Conservation (phyloP, 64 coral and sea anemone genomes). For the Actinia equina region DNA sequence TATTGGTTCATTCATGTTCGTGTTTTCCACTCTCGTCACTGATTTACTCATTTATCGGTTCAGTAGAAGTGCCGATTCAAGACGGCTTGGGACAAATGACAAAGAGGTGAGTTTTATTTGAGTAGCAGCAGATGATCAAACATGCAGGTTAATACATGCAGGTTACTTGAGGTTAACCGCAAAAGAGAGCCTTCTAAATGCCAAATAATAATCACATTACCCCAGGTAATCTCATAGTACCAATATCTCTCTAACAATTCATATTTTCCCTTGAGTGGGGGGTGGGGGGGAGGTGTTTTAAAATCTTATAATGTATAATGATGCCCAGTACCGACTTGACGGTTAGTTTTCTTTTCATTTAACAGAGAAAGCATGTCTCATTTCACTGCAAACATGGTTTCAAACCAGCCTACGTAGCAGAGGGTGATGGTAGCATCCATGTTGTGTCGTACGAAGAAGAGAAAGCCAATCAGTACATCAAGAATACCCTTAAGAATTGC, state of each 20-base stretch:
- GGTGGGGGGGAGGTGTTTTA: too few species aligned
- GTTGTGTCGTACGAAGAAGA: constrained; percentile 43
- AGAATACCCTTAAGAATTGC: constrained; percentile 16
- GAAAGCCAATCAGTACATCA: constrained; percentile 4
- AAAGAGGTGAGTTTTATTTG: constrained; percentile 21
- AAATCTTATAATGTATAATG: too few species aligned
- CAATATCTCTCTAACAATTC: too few species aligned
- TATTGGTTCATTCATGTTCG: constrained; percentile 80
- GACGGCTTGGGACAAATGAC: neutral
- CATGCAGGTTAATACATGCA: too few species aligned
- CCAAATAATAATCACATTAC: too few species aligned
- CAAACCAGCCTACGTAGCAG: constrained; percentile 55
- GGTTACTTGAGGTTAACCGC: too few species aligned
- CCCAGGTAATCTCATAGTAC: too few species aligned
- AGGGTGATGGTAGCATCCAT: constrained; percentile 40
- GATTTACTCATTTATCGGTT: constrained; percentile 80
- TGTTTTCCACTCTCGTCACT: constrained; percentile 84
- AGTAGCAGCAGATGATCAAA: neutral
- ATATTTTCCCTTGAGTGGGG: too few species aligned
- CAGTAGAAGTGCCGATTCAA: constrained; percentile 30
- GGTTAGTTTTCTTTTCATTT: neutral
- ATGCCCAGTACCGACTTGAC: too few species aligned
- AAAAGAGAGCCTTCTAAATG: too few species aligned
- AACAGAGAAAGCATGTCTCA: constrained; percentile 26
- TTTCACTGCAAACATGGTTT: constrained; percentile 68